phyloP scores from a whole-genome alignment of 2,888 invertebrate genomes.

The Mesorhabditis spiculigera region DNA sequence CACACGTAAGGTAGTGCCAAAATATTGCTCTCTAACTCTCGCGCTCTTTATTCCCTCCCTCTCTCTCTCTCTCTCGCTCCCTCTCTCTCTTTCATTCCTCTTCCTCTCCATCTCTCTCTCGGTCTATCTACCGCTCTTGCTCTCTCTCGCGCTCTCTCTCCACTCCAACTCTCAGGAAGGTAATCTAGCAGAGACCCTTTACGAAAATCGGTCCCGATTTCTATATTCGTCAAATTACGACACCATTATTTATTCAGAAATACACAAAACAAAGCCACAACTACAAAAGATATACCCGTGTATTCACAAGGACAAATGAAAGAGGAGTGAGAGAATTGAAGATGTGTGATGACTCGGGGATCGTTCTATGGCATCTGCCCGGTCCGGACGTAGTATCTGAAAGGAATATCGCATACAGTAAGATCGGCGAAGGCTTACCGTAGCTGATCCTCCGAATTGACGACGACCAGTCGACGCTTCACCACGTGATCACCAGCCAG shows the following conservation, averaged over 20 bases:
- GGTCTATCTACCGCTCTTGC: not conserved
- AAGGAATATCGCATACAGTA: not conserved
- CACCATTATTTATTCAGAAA: too few relatives aligned
- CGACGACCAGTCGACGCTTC: slow-evolving; percentile 50
- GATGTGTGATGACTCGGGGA: not conserved
- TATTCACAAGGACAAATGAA: slow-evolving; percentile 10
- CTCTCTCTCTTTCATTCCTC: too few relatives aligned
- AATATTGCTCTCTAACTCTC: not conserved
- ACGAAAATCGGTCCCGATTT: too few relatives aligned
- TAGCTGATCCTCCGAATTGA: slow-evolving; percentile 57
- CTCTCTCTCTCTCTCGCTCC: not conserved
- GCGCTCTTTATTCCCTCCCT: slow-evolving; percentile 10
- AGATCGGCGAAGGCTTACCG: not conserved
- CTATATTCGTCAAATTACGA: too few relatives aligned
- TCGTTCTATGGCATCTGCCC: slow-evolving; percentile 20
- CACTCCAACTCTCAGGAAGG: too few relatives aligned
- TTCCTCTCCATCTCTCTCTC: too few relatives aligned
- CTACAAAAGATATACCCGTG: not conserved
- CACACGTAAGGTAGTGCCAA: too few relatives aligned
- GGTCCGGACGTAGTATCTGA: slow-evolving; percentile 33
- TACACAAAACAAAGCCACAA: too few relatives aligned
- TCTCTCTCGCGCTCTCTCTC: not conserved
- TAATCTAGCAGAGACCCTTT: too few relatives aligned
- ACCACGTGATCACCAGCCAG: slow-evolving; percentile 57
- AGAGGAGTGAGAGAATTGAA: not conserved